Conservation (phyloP, 2,888 invertebrate species). For the Melolontha melolontha region DNA sequence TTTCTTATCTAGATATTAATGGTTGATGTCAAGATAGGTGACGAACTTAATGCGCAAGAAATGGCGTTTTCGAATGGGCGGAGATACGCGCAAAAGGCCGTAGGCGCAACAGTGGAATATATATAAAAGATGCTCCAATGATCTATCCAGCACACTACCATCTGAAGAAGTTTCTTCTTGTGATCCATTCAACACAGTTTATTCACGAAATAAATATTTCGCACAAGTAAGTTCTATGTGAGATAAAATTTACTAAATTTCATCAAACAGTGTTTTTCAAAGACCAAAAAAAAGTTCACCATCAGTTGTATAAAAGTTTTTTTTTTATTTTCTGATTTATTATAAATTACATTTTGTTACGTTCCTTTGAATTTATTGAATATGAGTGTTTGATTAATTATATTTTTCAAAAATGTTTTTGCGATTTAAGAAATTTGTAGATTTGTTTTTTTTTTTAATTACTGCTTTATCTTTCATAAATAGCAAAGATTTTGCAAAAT, state of each 20-base stretch:
- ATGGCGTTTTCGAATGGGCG: slow-evolving; percentile 48
- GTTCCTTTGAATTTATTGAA: too few relatives aligned
- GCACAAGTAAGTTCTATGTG: slow-evolving; percentile 30
- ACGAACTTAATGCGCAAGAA: slow-evolving; percentile 45
- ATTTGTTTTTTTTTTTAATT: too few relatives aligned
- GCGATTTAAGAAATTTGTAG: too few relatives aligned
- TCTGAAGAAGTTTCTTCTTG: slow-evolving; percentile 48
- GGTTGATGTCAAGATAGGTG: slow-evolving; percentile 51
- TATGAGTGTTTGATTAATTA: too few relatives aligned
- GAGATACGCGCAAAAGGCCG: slow-evolving; percentile 51
- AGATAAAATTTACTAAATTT: not conserved
- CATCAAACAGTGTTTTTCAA: not conserved
- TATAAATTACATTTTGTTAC: too few relatives aligned
- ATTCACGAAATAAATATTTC: not conserved
- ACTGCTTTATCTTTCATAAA: too few relatives aligned
- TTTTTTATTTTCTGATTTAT: too few relatives aligned
- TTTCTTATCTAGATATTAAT: slow-evolving; percentile 46
- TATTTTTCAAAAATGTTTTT: too few relatives aligned
- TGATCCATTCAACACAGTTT: slow-evolving; percentile 29
- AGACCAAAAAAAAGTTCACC: not conserved
- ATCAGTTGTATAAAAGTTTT: too few relatives aligned
- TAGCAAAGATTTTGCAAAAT: too few relatives aligned
- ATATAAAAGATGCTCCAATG: slow-evolving; percentile 51
- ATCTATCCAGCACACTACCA: slow-evolving; percentile 48
- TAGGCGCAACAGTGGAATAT: slow-evolving; percentile 50